Evolutionary conservation across 2,113 vertebrate species (phyloP), one percentile per base, ranked within the genome.

Genomic region (Cavia porcellus): DNA sequence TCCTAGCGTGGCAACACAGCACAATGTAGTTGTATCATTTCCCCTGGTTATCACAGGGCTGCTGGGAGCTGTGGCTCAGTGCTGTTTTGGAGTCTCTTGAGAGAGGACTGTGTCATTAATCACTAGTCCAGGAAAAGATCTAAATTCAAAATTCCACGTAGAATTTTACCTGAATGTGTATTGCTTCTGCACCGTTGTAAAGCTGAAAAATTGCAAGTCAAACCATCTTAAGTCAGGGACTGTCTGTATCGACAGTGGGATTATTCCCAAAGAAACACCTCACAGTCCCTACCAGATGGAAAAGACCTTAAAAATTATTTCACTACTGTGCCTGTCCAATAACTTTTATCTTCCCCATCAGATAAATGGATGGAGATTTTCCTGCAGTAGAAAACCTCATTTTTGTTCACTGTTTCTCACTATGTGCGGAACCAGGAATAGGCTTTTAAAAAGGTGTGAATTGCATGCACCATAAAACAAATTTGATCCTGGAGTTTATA

Each of bases 351-450:
- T 88, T 20, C 28, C 57, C 42, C 35, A 35, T 42, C 55, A 80
- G 61, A 17, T 57, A 61, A 89, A 38, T 59, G 14, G 13, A 28
- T 3, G 1, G 45, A 13, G 38, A 75, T 35, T 38, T 32, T 68
- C 50, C 24, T 52, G 47, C 13, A 14, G 6, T 1, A 1, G 3
- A 57, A 55, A 38, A 59, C 25, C 45, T 88, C 62, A 59, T 84
- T 84, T 94, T 30, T 62, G 75, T 86, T 55, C 86, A 50, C 38
- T 55, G 61, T 20, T 92, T 81, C 64, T 80, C 12, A 87, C 61
- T 59, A 91, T 22, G 19, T 22, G 20, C 47, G 61, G 59, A 88
- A 91, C 61, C 10, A 68, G 52, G 30, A 64, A 19, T 8, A 86
- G 22, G 20, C 64, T 61, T 88, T 64, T 66, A 93, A 89, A 72